Evolutionary conservation across 2,797 vertebrate species (phyloP).

Genomic region (Sternarchorhynchus goeldii): DNA sequence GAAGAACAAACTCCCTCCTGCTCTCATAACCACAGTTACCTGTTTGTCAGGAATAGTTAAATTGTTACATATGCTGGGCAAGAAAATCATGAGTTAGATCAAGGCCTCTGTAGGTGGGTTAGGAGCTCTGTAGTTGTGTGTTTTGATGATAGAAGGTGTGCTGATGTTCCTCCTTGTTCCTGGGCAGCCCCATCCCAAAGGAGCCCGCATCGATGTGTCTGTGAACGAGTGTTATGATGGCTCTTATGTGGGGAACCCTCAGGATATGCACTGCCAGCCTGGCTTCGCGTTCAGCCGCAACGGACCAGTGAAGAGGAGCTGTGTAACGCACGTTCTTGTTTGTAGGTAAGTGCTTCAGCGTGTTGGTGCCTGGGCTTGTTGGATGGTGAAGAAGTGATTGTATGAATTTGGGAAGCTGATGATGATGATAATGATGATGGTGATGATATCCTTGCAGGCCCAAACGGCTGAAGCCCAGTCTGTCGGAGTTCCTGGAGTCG

Average conservation of each 20-base stretch:
- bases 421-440: too few species aligned
- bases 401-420: too few species aligned
- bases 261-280: conserved; percentile 98
- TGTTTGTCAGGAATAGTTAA: not conserved
- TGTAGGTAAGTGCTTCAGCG: conserved; percentile 80
- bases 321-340: conserved; percentile 95
- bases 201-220: conserved; percentile 97
- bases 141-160: not conserved
- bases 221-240: conserved; percentile 99
- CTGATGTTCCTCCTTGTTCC: not conserved
- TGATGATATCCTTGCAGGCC: conserved; percentile 73
- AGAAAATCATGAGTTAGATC: not conserved
- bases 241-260: conserved; percentile 97
- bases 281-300: conserved; percentile 99
- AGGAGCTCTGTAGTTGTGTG: too few species aligned
- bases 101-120: too few species aligned
- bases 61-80: not conserved
- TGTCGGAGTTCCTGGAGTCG: conserved; percentile 96
- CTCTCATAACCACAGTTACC: not conserved
- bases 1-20: conserved; percentile 40
- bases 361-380: not conserved
- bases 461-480: conserved; percentile 94
- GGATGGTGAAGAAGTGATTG: not conserved
- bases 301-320: conserved; percentile 95
- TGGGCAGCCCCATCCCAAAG: conserved; percentile 96